Conservation (phyloP, 2,888 invertebrate genomes). For the Julus scandinavius region DNA sequence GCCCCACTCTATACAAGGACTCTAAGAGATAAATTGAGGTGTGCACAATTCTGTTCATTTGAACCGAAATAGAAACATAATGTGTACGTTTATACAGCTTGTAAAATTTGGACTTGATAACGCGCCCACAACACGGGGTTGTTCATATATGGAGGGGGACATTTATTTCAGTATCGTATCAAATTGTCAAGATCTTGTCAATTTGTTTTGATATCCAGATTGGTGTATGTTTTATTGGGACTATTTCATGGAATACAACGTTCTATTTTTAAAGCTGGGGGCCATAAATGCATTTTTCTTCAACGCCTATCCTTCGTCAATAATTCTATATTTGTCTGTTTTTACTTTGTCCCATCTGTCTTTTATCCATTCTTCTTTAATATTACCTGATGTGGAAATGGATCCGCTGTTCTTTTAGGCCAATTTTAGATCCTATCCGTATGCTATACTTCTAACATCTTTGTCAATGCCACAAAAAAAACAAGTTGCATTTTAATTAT, state of each 20-base stretch:
- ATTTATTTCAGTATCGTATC: background rate
- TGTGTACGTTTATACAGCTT: background rate
- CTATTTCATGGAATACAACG: background rate
- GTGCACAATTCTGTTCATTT: constrained; percentile 24
- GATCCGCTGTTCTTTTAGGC: too few species aligned
- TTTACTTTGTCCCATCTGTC: too few species aligned
- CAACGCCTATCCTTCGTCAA: too few species aligned
- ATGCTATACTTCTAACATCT: too few species aligned
- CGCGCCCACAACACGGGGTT: background rate
- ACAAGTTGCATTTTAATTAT: too few species aligned
- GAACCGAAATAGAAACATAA: background rate
- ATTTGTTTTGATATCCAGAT: constrained; percentile 1
- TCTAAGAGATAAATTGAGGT: background rate
- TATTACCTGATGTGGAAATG: too few species aligned
- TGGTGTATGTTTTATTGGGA: background rate
- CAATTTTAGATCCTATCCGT: too few species aligned
- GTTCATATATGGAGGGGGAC: background rate
- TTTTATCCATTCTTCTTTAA: too few species aligned
- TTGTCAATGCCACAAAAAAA: too few species aligned
- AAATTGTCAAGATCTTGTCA: background rate
- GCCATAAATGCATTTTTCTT: background rate
- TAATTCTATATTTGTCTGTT: too few species aligned
- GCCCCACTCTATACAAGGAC: background rate
- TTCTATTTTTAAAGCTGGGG: background rate
- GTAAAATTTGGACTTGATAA: background rate